Percentiles rank a stretch among this genome's conserved stretches.
These are phyloP conservation scores for Microtus montanus DNA, from an alignment of 2,113 vertebrate species.

Conservation along the genomic window DNA sequence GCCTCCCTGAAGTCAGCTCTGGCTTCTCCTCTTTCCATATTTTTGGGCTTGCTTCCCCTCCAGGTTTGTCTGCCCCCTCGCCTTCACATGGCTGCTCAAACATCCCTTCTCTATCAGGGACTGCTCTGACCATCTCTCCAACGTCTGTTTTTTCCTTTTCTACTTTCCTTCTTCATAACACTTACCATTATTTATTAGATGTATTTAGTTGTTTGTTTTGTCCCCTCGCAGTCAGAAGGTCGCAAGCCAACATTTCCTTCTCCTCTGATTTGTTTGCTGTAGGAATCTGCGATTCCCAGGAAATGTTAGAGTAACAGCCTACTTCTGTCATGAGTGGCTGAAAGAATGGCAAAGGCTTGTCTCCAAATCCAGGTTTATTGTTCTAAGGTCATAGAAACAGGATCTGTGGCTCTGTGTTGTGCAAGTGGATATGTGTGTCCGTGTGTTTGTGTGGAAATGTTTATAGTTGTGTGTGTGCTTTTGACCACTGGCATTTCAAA, in stretches of 20 bases:
- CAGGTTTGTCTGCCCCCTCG: not conserved
- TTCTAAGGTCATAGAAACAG: not conserved
- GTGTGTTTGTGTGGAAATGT: not conserved
- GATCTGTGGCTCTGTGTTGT: not conserved
- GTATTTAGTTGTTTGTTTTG: not conserved
- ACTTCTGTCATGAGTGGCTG: not conserved
- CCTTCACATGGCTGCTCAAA: not conserved
- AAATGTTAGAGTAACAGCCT: not conserved
- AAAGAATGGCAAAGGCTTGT: not conserved
- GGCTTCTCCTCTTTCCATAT: not conserved
- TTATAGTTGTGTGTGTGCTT: not conserved
- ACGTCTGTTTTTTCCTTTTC: not conserved
- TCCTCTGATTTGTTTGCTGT: not conserved
- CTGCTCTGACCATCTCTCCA: not conserved
- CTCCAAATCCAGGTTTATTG: not conserved
- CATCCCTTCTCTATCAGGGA: not conserved
- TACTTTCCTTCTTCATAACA: not conserved
- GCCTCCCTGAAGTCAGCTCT: not conserved
- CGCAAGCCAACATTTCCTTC: not conserved
- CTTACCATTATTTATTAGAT: not conserved
- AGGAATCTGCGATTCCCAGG: not conserved
- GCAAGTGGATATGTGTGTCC: not conserved
- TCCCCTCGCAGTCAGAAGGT: slow-evolving; percentile 4
- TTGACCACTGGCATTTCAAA: not conserved
- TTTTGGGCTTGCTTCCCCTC: not conserved